Evolutionary conservation across 2,888 invertebrate genomes (phyloP).

Genomic region (Ommatoiulus sabulosus): DNA sequence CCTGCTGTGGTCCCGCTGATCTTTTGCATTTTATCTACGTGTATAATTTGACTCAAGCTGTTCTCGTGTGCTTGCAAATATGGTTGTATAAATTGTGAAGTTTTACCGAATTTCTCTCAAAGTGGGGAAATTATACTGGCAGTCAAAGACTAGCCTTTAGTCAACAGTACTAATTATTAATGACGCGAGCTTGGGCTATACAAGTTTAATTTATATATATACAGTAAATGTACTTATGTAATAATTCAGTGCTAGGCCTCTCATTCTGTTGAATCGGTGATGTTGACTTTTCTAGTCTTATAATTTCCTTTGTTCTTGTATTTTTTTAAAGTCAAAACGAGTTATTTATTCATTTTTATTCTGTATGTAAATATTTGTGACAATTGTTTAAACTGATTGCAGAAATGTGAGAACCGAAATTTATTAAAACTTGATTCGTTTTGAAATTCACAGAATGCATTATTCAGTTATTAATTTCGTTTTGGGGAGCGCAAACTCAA

Average conservation of each 20-base stretch:
- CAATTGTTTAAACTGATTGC: neutral
- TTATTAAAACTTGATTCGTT: neutral
- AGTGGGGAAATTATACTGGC: neutral
- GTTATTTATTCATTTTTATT: conserved; percentile 23
- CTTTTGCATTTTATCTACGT: neutral
- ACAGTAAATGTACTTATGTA: conserved; percentile 3
- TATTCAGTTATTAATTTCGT: too few relatives aligned
- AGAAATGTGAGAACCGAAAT: neutral
- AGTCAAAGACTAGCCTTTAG: neutral
- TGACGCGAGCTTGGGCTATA: conserved; percentile 7
- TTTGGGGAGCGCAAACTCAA: too few relatives aligned
- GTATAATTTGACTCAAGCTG: neutral
- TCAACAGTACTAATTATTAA: conserved; percentile 2
- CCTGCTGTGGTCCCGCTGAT: neutral
- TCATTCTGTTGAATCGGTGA: conserved; percentile 12
- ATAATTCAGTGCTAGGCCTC: conserved; percentile 26
- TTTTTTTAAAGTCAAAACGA: neutral
- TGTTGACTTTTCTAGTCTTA: conserved; percentile 26
- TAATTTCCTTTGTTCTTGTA: conserved; percentile 17
- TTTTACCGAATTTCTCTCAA: neutral
- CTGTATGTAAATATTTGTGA: conserved; percentile 9
- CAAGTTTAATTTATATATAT: neutral
- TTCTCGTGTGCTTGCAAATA: neutral
- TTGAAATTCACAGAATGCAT: neutral
- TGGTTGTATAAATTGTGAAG: conserved; percentile 10